Conservation (phyloP, 2,113 vertebrate genomes). For the Rousettus leschenaultii region DNA sequence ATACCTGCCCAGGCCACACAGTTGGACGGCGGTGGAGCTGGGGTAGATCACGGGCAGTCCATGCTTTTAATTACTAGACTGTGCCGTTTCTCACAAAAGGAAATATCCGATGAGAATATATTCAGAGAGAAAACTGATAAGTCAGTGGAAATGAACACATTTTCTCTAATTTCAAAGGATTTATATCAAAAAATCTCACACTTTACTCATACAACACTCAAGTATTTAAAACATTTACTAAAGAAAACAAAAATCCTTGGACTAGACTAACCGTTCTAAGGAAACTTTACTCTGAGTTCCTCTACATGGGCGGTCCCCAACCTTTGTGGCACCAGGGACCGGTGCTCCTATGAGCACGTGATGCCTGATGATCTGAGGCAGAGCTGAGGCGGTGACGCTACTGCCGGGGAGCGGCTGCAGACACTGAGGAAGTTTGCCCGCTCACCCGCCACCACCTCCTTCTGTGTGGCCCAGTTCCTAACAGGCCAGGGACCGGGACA, state of each 20-base stretch:
- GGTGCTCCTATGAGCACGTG: too few relatives aligned
- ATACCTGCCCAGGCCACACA: neutral
- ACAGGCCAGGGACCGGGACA: too few relatives aligned
- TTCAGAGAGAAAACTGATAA: neutral
- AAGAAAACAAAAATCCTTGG: neutral
- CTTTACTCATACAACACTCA: neutral
- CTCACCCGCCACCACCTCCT: too few relatives aligned
- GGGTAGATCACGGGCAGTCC: neutral
- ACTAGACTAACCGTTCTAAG: fast-evolving
- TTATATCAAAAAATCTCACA: neutral
- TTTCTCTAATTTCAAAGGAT: neutral
- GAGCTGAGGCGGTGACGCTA: too few relatives aligned
- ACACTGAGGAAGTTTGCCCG: too few relatives aligned
- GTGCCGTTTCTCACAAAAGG: neutral
- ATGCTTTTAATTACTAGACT: neutral
- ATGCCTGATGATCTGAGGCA: too few relatives aligned
- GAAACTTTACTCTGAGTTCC: neutral
- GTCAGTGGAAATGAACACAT: neutral
- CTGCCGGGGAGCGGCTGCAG: too few relatives aligned
- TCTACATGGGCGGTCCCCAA: too few relatives aligned
- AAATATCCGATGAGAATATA: neutral
- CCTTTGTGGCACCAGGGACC: too few relatives aligned
- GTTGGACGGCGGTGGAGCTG: neutral
- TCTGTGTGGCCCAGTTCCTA: too few relatives aligned
- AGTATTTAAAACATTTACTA: neutral